These are phyloP conservation scores for Scaptomyza montana DNA, from an alignment of 1,140 invertebrate species.

Conservation along the genomic window DNA sequence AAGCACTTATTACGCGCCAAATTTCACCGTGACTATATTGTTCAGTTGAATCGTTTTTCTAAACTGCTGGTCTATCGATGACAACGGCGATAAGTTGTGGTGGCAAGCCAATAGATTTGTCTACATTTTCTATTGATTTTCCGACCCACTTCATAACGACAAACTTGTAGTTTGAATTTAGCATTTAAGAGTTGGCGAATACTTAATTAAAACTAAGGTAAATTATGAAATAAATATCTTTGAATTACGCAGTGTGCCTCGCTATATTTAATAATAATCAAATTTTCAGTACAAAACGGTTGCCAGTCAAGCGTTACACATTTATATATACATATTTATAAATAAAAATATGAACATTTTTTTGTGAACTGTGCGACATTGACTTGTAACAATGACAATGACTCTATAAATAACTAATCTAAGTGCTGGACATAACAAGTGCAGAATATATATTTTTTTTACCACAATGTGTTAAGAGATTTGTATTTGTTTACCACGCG, in stretches of 20 bases:
- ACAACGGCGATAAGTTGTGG: slow-evolving; percentile 22
- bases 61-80: slow-evolving; percentile 15
- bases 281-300: not conserved
- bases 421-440: slow-evolving; percentile 43
- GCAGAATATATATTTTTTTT: slow-evolving; percentile 18
- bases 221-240: slow-evolving; percentile 1
- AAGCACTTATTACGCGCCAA: not conserved
- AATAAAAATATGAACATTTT: slow-evolving; percentile 64
- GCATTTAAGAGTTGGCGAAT: slow-evolving; percentile 56
- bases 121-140: slow-evolving; percentile 43
- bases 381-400: slow-evolving; percentile 68
- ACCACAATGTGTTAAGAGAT: slow-evolving; percentile 18
- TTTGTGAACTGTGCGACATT: slow-evolving; percentile 58
- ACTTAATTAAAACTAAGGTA: slow-evolving; percentile 38
- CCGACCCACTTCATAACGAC: slow-evolving; percentile 61
- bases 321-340: slow-evolving; percentile 47
- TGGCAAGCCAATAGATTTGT: slow-evolving; percentile 12
- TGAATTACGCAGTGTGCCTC: not conserved
- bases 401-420: slow-evolving; percentile 62
- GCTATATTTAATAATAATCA: no score
- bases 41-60: not conserved
- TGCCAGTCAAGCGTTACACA: slow-evolving; percentile 20
- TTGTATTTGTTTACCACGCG: slow-evolving; percentile 2
- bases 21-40: not conserved
- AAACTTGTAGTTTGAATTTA: slow-evolving; percentile 73